Conservation (phyloP, 2,797 vertebrate species). For the Pantherophis vulpinus region DNA sequence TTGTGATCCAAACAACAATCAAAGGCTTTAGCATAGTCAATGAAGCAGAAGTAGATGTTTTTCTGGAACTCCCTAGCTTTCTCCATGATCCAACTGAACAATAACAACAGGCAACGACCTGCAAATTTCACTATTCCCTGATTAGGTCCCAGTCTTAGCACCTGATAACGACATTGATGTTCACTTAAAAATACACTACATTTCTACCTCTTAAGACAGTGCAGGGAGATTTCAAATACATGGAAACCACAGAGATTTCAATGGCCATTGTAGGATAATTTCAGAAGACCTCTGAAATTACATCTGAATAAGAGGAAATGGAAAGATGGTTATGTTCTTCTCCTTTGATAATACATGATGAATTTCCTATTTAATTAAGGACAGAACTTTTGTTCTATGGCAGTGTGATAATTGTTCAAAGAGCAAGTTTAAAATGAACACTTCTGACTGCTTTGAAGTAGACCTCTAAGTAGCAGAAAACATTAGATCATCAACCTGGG, state of each 20-base stretch:
- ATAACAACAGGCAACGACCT: background rate
- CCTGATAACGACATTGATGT: background rate
- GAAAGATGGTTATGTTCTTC: background rate
- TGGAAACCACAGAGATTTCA: background rate
- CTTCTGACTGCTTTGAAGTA: conserved; percentile 3
- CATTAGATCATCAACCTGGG: conserved; percentile 24
- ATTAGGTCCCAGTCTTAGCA: background rate
- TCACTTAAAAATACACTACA: background rate
- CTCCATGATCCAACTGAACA: too few relatives aligned
- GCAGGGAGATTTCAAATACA: background rate
- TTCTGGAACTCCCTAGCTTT: too few relatives aligned
- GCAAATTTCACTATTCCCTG: background rate
- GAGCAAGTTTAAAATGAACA: background rate
- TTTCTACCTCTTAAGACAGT: background rate
- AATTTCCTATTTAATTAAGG: background rate
- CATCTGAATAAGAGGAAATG: background rate
- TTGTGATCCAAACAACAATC: too few relatives aligned
- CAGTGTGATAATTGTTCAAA: background rate
- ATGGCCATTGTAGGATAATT: background rate
- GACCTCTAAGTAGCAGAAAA: conserved; percentile 12
- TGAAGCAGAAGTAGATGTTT: too few relatives aligned
- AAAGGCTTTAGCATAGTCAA: too few relatives aligned
- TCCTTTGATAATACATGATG: background rate
- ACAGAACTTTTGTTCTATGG: background rate
- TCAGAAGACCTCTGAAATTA: background rate